Evolutionary conservation across 2,797 vertebrate genomes (phyloP), one percentile per base, ranked within the genome.

Genomic region (Cetoscarus ocellatus): DNA sequence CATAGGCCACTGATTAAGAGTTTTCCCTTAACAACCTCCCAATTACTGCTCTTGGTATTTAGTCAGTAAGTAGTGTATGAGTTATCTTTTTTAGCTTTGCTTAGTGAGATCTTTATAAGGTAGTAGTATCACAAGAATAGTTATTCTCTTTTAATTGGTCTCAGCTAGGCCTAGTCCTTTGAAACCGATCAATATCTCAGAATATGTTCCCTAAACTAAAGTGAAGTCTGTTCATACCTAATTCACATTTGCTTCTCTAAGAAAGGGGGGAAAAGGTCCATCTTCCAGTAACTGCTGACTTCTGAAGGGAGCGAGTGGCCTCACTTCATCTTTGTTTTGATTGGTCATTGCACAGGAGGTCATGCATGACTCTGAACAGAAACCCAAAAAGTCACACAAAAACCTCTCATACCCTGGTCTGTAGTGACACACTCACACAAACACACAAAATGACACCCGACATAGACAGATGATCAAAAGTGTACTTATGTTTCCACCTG

Each of bases 331-430:
- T n/a, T 58, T 67, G 59, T 71, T 86, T 79, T 82, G 65, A 70
- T 70, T 36, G 71, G 69, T 65, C 68, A 70, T 72, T 74, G 65
- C 61, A 61, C 34, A 68, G 67, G 44, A 86, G 65, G 64, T 77
- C 64, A 84, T 53, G 75, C 57, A 15, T 80, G 60, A 78, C 85
- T 77, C 77, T 35, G 75, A 78, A 67, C 51, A 54, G 69, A 81
- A 39, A 62, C 34, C 34, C 62, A 66, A 51, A 56, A 15, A 44
- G 9, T 53, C 51, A 53, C 44, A 54, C 34, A 56, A 58, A 17
- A 57, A 13, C 36, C 27, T 39, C 11, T 44, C 9, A 56, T 61
- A 42, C 13, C 35, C 17, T 36, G 18, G 43, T 54, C 44, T 61
- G n/a, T 45, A 14, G 17, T 39, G 27, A 60, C 73, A 70, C 47